Percentiles rank a stretch among this genome's conserved stretches.
phyloP scores from a whole-genome alignment of 1,140 invertebrate species.

The Musca domestica region DNA sequence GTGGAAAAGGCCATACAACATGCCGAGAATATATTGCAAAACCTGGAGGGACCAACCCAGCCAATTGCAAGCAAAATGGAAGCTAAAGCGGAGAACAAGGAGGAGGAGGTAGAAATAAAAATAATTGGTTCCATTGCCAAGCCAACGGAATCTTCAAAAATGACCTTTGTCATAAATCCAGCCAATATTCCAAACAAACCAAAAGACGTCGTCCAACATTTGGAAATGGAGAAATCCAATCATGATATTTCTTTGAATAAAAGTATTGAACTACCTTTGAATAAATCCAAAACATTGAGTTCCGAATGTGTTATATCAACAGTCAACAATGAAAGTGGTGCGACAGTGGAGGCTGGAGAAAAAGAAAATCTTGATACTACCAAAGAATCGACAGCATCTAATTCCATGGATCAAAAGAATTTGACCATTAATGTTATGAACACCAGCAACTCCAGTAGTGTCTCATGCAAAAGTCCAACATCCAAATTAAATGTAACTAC shows the following conservation, averaged over 20 bases:
- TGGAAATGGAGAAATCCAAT: conserved; percentile 11
- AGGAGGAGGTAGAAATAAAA: neutral
- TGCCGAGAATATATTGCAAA: neutral
- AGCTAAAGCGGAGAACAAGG: neutral
- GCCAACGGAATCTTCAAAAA: neutral
- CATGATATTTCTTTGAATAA: conserved; percentile 6
- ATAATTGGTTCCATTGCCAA: neutral
- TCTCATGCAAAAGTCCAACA: neutral
- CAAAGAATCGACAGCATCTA: neutral
- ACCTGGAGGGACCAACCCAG: neutral
- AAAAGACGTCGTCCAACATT: neutral
- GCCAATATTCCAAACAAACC: too few species aligned
- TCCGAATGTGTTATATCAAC: neutral
- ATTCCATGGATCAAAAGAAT: neutral
- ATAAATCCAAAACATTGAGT: neutral
- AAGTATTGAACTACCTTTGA: conserved; percentile 19
- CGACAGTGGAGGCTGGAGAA: neutral
- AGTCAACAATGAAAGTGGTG: neutral
- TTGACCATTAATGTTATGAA: neutral
- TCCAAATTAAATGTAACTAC: conserved; percentile 26
- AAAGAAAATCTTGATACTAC: neutral
- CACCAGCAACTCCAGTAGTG: neutral
- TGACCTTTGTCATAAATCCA: conserved; percentile 7
- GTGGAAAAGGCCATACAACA: conserved; percentile 1
- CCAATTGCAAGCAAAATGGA: neutral